Conservation (phyloP, 2,888 invertebrate genomes). For the Diplolepis rosae region DNA sequence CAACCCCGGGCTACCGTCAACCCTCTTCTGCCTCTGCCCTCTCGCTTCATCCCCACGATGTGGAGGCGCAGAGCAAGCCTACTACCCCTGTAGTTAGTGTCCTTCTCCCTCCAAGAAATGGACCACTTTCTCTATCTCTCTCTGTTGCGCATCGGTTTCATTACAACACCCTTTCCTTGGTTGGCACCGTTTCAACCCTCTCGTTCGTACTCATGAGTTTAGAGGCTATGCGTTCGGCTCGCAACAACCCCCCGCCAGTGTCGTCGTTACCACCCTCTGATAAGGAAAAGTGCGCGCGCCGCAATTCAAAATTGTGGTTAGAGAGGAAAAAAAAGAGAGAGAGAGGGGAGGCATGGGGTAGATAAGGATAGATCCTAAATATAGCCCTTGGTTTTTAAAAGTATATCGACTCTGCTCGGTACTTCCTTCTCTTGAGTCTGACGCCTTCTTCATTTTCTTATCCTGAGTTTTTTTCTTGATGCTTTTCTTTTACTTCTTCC, state of each 20-base stretch:
- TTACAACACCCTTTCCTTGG: conserved; percentile 61
- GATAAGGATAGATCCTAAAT: conserved; percentile 24
- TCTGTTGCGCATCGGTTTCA: conserved; percentile 52
- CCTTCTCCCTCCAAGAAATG: conserved; percentile 42
- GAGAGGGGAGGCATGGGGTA: conserved; percentile 22
- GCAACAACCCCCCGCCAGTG: conserved; percentile 34
- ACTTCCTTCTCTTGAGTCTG: conserved; percentile 24
- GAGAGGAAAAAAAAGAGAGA: conserved; percentile 48
- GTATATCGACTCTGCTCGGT: conserved; percentile 7
- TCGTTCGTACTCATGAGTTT: conserved; percentile 4
- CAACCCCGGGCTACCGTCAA: conserved; percentile 69
- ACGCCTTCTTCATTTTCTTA: conserved; percentile 26
- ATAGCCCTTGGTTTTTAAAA: conserved; percentile 27
- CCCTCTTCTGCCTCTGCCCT: conserved; percentile 69
- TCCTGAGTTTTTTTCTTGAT: neutral
- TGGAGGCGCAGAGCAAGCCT: conserved; percentile 36
- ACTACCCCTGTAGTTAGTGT: conserved; percentile 41
- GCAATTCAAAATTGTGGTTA: conserved; percentile 64
- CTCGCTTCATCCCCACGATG: conserved; percentile 46
- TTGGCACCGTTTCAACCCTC: conserved; percentile 52
- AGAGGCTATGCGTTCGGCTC: conserved; percentile 33
- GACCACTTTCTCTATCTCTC: conserved; percentile 41
- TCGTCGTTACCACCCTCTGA: conserved; percentile 17
- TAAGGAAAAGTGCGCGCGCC: conserved; percentile 56
- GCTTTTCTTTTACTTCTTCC: neutral